Percentiles rank a stretch among this genome's conserved stretches.
Evolutionary conservation across 2,888 invertebrate species (phyloP).

Genomic region (Nephrotoma guestfalica): DNA sequence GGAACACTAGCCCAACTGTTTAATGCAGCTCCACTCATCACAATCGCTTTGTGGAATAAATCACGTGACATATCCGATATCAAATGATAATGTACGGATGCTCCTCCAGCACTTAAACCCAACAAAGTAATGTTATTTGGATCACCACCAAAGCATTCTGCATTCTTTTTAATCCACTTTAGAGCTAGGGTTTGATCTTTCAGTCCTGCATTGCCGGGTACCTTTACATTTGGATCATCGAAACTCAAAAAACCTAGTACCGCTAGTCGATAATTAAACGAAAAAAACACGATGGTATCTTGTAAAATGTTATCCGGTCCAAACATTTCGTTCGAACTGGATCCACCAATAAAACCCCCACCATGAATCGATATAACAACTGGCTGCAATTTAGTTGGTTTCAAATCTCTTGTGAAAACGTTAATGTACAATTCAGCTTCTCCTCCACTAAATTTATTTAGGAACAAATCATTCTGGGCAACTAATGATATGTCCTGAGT

Average conservation of each 20-base stretch:
- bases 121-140: neutral
- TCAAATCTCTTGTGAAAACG: slow-evolving; percentile 27
- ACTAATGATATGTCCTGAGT: neutral
- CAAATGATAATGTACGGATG: neutral
- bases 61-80: neutral
- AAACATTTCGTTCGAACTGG: slow-evolving; percentile 29
- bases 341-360: slow-evolving; percentile 18
- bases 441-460: neutral
- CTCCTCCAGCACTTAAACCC: neutral
- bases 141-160: neutral
- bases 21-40: neutral
- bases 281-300: slow-evolving; percentile 38
- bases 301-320: slow-evolving; percentile 35
- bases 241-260: slow-evolving; percentile 16
- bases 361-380: neutral
- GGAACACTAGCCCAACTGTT: neutral
- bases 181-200: neutral
- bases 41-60: neutral
- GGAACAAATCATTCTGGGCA: neutral
- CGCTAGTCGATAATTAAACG: slow-evolving; percentile 39
- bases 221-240: neutral
- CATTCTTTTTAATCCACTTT: neutral
- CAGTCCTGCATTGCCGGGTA: neutral
- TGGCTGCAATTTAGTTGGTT: neutral
- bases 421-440: slow-evolving; percentile 30